Percentiles rank a stretch among this genome's conserved stretches.
These are phyloP conservation scores for Pectinophora gossypiella DNA, from an alignment of 1,140 invertebrate species.

Conservation along the genomic window DNA sequence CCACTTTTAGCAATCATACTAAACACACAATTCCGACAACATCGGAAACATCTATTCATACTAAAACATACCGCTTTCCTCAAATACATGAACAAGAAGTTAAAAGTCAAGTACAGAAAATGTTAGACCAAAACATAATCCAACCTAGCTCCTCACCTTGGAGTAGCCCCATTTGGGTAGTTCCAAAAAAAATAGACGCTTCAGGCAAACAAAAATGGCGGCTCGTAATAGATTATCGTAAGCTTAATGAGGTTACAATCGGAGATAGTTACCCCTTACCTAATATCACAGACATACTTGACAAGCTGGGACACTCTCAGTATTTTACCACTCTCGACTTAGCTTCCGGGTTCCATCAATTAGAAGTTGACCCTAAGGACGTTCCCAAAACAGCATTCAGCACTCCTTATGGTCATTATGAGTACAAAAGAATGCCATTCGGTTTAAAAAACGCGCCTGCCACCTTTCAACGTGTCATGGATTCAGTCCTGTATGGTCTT, in stretches of 20 bases:
- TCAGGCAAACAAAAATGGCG: conserved; percentile 53
- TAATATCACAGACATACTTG: conserved; percentile 57
- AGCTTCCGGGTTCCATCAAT: neutral
- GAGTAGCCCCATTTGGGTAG: conserved; percentile 49
- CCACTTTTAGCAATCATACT: conserved; percentile 22
- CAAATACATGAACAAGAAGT: conserved; percentile 54
- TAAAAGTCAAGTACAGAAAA: conserved; percentile 48
- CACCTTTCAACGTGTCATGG: conserved; percentile 58
- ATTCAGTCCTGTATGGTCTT: conserved; percentile 23
- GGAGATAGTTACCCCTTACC: conserved; percentile 73
- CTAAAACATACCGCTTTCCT: conserved; percentile 22
- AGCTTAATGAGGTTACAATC: conserved; percentile 47
- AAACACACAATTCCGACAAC: conserved; percentile 23
- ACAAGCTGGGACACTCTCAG: conserved; percentile 34
- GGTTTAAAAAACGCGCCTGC: conserved; percentile 22
- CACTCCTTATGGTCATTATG: conserved; percentile 35
- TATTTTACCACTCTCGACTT: neutral
- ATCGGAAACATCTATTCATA: conserved; percentile 20
- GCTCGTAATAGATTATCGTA: conserved; percentile 53
- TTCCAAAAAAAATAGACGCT: conserved; percentile 52
- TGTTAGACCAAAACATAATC: conserved; percentile 59
- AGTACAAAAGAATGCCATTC: conserved; percentile 31
- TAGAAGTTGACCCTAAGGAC: neutral
- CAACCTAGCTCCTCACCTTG: conserved; percentile 37
- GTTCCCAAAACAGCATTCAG: conserved; percentile 47